Percentiles rank a stretch among this genome's conserved stretches.
Evolutionary conservation across 2,888 invertebrate species (phyloP).

Genomic region (Cerceris ruficornis): DNA sequence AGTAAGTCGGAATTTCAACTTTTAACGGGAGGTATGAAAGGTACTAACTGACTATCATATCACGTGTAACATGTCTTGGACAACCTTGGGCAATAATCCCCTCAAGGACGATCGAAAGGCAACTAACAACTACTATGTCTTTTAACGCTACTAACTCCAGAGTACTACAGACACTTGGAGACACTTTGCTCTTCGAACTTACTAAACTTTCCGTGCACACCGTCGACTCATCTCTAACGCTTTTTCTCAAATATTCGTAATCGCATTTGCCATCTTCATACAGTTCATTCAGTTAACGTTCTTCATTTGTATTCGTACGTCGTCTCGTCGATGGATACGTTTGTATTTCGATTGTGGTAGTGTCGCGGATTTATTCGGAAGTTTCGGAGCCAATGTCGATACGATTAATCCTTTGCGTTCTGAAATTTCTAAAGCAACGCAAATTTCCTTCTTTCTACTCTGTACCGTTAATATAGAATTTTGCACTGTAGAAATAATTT

Average conservation of each 20-base stretch:
- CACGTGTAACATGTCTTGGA: slow-evolving; percentile 45
- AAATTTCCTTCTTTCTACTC: no score
- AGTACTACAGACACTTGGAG: slow-evolving; percentile 17
- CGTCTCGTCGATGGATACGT: no score
- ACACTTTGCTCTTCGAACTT: slow-evolving; percentile 41
- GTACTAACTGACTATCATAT: slow-evolving; percentile 58
- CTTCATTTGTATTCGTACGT: slow-evolving; percentile 9
- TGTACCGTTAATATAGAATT: no score
- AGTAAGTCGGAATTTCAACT: slow-evolving; percentile 81
- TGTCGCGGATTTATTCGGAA: no score
- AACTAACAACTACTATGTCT: slow-evolving; percentile 38
- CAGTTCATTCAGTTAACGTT: not conserved
- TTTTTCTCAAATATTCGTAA: not conserved
- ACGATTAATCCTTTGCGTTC: no score
- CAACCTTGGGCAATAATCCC: slow-evolving; percentile 43
- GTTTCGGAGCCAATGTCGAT: no score
- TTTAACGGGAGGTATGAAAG: slow-evolving; percentile 73
- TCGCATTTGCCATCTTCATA: slow-evolving; percentile 23
- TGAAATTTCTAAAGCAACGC: no score
- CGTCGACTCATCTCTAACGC: not conserved
- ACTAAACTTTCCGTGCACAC: slow-evolving; percentile 41
- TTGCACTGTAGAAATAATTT: no score
- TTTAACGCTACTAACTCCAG: slow-evolving; percentile 28
- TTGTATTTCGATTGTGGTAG: no score
- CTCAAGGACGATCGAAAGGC: slow-evolving; percentile 35